Base-by-base conservation (phyloP, 2,797 vertebrate genomes). In the Carcharodon carcharias region DNA sequence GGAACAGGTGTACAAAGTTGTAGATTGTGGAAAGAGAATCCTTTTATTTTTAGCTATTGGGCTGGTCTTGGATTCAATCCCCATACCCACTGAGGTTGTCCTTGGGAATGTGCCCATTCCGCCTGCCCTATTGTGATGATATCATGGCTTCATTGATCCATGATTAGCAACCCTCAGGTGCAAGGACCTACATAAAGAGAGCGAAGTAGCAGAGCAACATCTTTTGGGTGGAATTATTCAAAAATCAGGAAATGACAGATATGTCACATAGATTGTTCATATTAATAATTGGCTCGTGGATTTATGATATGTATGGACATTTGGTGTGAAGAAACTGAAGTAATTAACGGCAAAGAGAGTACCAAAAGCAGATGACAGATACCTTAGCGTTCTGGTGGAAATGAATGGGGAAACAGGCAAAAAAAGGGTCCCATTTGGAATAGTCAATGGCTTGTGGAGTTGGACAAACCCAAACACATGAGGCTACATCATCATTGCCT, bases 191-290 rank as follows among this genome's bases (percentile, higher is more conserved):
- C 82, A 85, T 50, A 6, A 85, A 50, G 40, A 23, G 21, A 56
- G 31, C 61, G 23, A 65, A 67, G 6, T 21, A 61, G 35, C 35
- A 92, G 58, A 67, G 21, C 18, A 8, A 85, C 21, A 16, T 61
- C 14, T 21, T 63, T 92, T 65, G 58, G 31, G 14, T 63, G 1
- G 89, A n/a, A 92, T 92, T 18, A n/a, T 23, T 45, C 16, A 12
- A n/a, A 61, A 21, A 67, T 93, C 2, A 67, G 63, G 40, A 93
- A 67, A 9, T 61, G 4, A 65, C 2, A 65, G 6, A 65, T 40
- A 21, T 92, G 61, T 93, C n/a, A 67, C 67, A 93, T 93, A 85
- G 80, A 85, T 40, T 93, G 2, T 40, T 93, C 91, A 93, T 45
- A 3, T 11, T 93, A 28, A 31, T 16, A 92, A 92, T 63, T 92